Conservation (phyloP, 2,888 invertebrate genomes). For the Alloscopus bannaensis region DNA sequence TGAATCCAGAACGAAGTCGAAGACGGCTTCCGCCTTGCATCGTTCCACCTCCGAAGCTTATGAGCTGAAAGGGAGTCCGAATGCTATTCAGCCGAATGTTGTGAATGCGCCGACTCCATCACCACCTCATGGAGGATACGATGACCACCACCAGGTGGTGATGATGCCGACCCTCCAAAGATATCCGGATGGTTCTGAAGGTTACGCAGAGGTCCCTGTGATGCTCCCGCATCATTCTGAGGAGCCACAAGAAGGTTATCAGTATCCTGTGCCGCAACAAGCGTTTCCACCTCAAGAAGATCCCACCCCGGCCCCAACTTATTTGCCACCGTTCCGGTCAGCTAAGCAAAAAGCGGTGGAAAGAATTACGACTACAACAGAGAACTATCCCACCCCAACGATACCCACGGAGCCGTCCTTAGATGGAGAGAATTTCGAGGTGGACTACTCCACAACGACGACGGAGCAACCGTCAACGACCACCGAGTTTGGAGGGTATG, state of each 20-base stretch:
- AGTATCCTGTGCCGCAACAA: constrained; percentile 40
- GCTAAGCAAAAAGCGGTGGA: neutral
- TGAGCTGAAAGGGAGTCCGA: constrained; percentile 61
- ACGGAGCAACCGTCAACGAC: neutral
- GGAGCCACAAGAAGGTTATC: constrained; percentile 38
- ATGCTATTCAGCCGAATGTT: constrained; percentile 64
- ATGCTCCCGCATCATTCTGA: constrained; percentile 47
- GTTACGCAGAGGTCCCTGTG: constrained; percentile 69
- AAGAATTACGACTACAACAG: constrained; percentile 20
- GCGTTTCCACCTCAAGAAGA: constrained; percentile 41
- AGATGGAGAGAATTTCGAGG: neutral
- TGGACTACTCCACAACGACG: constrained; percentile 9
- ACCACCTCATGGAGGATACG: neutral
- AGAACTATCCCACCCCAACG: constrained; percentile 50
- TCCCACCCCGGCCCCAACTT: constrained; percentile 27
- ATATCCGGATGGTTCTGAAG: constrained; percentile 68
- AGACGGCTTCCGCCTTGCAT: constrained; percentile 59
- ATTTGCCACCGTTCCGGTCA: neutral
- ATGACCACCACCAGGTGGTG: constrained; percentile 60
- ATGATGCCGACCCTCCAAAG: constrained; percentile 69
- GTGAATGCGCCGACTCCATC: constrained; percentile 49
- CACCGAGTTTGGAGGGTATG: neutral
- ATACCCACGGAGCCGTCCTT: constrained; percentile 42
- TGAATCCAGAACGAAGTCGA: constrained; percentile 60
- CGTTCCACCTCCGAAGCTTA: constrained; percentile 71